These are phyloP conservation scores for Corythornis madagascariensis DNA, from an alignment of 2,113 vertebrate species.

Conservation along the genomic window DNA sequence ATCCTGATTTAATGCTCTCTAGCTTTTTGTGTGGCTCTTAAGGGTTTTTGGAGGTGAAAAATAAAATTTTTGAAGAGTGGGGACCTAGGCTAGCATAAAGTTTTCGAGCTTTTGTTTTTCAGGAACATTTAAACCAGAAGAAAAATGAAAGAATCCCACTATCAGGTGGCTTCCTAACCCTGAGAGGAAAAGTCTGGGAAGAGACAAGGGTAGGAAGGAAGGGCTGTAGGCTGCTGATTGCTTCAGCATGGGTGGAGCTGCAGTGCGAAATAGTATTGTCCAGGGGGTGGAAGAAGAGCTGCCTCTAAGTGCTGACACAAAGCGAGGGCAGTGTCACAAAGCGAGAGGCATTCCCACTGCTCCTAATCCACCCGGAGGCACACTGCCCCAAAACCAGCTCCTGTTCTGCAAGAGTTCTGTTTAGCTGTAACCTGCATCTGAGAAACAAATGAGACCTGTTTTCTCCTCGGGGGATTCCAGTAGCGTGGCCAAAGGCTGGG, in stretches of 20 bases:
- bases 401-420: not conserved
- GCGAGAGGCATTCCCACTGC: not conserved
- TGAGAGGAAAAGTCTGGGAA: not conserved
- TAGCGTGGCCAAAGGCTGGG: not conserved
- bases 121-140: not conserved
- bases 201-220: constrained; percentile 27
- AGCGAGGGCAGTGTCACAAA: fast-evolving
- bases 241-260: not conserved
- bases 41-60: not conserved
- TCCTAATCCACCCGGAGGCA: not conserved
- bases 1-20: not conserved
- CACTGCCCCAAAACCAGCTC: not conserved
- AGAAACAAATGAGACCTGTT: not conserved
- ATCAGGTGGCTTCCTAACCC: not conserved
- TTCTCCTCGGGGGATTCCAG: not conserved
- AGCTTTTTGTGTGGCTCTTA: not conserved
- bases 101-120: not conserved
- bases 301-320: not conserved
- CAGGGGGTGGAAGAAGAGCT: not conserved
- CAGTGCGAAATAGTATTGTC: not conserved
- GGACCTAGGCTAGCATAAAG: not conserved
- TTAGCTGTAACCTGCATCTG: not conserved
- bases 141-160: not conserved
- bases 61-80: not conserved
- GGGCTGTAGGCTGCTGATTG: not conserved